Evolutionary conservation across 2,888 invertebrate genomes (phyloP).

Genomic region (Theodoxus fluviatilis): DNA sequence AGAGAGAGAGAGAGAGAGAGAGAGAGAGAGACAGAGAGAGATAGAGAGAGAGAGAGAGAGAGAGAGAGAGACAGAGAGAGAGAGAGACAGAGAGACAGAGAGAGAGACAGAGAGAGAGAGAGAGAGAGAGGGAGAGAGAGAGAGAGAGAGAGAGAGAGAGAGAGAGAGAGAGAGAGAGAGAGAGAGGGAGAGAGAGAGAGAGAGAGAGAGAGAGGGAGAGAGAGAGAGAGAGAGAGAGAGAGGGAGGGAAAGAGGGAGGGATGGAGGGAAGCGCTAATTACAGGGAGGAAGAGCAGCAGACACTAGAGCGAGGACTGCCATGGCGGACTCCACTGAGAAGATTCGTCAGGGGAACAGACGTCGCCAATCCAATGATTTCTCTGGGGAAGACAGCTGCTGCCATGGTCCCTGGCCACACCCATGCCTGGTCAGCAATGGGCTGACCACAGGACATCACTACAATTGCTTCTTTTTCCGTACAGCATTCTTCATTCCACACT

Average conservation of each 20-base stretch:
- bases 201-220: neutral
- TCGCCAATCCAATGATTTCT: too few relatives aligned
- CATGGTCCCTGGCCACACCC: too few relatives aligned
- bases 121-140: slow-evolving; percentile 18
- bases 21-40: neutral
- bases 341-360: too few relatives aligned
- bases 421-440: too few relatives aligned
- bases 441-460: too few relatives aligned
- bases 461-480: too few relatives aligned
- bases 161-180: neutral
- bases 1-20: neutral
- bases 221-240: neutral
- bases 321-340: too few relatives aligned
- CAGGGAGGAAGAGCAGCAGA: too few relatives aligned
- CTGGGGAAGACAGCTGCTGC: too few relatives aligned
- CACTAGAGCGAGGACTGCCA: too few relatives aligned
- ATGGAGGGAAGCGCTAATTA: neutral
- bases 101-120: neutral
- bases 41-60: neutral
- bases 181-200: neutral
- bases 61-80: slow-evolving; percentile 15
- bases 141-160: slow-evolving; percentile 22
- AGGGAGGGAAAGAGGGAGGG: neutral
- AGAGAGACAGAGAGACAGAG: neutral
- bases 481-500: too few relatives aligned